These are phyloP conservation scores for Aix galericulata DNA, from an alignment of 2,113 vertebrate species.

Conservation along the genomic window DNA sequence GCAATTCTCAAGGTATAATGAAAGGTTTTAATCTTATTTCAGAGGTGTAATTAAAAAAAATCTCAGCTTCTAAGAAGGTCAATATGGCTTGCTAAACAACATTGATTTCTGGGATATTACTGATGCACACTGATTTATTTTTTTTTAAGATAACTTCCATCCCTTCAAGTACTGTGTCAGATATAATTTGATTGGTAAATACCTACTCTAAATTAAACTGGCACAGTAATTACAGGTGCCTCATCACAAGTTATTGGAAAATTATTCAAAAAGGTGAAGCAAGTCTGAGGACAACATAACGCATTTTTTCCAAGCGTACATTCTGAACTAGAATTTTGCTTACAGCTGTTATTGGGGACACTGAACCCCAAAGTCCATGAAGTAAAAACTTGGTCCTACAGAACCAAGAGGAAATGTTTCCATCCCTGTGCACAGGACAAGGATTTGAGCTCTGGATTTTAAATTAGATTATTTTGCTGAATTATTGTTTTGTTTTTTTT, in stretches of 20 bases:
- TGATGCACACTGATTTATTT: background rate
- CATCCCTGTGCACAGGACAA: background rate
- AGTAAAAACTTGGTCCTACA: background rate
- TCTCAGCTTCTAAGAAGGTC: constrained; percentile 49
- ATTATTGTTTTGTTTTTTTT: background rate
- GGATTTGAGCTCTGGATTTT: background rate
- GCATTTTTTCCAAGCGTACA: background rate
- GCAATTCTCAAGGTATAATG: constrained; percentile 29
- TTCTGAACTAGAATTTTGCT: background rate
- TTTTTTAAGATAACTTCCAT: background rate
- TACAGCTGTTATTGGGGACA: accelerated
- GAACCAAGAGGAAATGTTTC: background rate
- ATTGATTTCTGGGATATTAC: constrained; percentile 67
- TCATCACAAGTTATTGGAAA: background rate
- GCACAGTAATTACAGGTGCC: constrained; percentile 1
- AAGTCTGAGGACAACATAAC: background rate
- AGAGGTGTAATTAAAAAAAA: constrained; percentile 53
- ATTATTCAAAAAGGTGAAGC: constrained; percentile 7
- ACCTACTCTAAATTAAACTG: constrained; percentile 12
- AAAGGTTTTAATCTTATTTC: constrained; percentile 53
- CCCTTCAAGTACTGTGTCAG: background rate
- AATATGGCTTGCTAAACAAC: constrained; percentile 27
- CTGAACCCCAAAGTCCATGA: background rate
- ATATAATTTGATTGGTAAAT: constrained; percentile 25
- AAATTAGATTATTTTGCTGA: background rate